phyloP scores from a whole-genome alignment of 2,888 invertebrate species.

The Macrophya alboannulata region DNA sequence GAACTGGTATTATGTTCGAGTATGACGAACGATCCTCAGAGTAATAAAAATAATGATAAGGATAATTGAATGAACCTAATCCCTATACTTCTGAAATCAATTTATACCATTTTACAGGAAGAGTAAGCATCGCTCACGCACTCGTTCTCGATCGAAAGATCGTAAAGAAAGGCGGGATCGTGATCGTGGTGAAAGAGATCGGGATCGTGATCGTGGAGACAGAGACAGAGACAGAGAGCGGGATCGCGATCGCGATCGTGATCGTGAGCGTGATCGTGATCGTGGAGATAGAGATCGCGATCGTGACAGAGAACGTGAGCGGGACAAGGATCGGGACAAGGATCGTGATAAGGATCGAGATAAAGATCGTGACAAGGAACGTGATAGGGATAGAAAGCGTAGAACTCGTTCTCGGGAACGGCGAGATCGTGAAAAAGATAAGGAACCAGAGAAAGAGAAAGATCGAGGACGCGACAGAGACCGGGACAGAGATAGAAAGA shows the following conservation, averaged over 20 bases:
- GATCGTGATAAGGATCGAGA: constrained; percentile 68
- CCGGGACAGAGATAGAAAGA: constrained; percentile 76
- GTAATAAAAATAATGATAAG: background rate
- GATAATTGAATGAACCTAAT: background rate
- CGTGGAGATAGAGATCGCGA: constrained; percentile 76
- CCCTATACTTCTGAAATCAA: constrained; percentile 2
- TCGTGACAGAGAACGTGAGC: constrained; percentile 67
- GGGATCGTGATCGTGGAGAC: constrained; percentile 62
- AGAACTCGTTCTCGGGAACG: constrained; percentile 57
- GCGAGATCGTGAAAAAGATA: constrained; percentile 72
- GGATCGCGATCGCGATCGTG: constrained; percentile 76
- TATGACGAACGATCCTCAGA: background rate
- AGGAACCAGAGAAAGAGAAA: constrained; percentile 74
- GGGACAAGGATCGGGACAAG: constrained; percentile 73
- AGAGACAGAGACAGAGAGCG: constrained; percentile 68
- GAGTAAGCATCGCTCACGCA: constrained; percentile 79
- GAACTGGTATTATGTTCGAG: background rate
- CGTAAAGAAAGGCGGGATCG: constrained; percentile 78
- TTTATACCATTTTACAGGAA: constrained; percentile 75
- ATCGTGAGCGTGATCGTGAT: constrained; percentile 66
- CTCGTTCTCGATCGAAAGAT: constrained; percentile 82
- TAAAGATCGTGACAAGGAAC: constrained; percentile 75
- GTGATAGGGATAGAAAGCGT: constrained; percentile 64
- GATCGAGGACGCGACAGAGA: constrained; percentile 66
- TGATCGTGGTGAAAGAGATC: constrained; percentile 62